A percentile compares a stretch with the other conserved stretches of the same genome.
phyloP scores from a whole-genome alignment of 2,797 vertebrate species.

The Lateolabrax maculatus region DNA sequence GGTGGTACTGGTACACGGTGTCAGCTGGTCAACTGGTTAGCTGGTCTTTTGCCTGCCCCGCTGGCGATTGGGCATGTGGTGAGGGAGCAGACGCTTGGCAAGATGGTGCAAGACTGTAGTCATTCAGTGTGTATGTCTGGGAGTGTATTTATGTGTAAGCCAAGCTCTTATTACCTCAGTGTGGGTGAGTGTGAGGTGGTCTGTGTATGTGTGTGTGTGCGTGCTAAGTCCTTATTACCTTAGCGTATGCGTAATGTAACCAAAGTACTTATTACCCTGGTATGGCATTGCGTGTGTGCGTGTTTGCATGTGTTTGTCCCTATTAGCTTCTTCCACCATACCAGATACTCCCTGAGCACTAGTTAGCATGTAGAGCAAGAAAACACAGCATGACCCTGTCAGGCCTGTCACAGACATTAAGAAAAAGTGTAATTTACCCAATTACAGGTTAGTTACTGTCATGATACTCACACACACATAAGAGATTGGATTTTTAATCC shows the following conservation, averaged over 20 bases:
- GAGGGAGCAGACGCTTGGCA: conserved; percentile 66
- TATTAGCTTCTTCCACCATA: conserved; percentile 40
- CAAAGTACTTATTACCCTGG: conserved; percentile 58
- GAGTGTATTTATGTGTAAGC: conserved; percentile 58
- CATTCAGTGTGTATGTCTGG: conserved; percentile 41
- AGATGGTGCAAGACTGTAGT: conserved; percentile 53
- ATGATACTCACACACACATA: neutral
- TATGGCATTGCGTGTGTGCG: conserved; percentile 36
- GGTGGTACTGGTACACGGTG: conserved; percentile 12
- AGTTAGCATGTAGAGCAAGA: conserved; percentile 42
- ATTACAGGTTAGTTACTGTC: conserved; percentile 10
- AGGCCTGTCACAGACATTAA: conserved; percentile 4
- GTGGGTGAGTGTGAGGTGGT: conserved; percentile 59
- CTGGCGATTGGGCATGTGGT: conserved; percentile 33
- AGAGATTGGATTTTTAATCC: neutral
- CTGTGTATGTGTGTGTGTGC: conserved; percentile 45
- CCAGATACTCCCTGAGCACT: conserved; percentile 42
- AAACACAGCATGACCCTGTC: conserved; percentile 2
- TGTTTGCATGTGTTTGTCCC: conserved; percentile 14
- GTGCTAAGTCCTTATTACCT: conserved; percentile 67
- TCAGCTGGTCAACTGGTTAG: conserved; percentile 34
- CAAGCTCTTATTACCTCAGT: conserved; percentile 69
- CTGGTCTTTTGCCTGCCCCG: conserved; percentile 15
- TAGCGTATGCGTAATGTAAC: conserved; percentile 65
- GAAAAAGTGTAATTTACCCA: conserved; percentile 17